Conservation (phyloP, 1,140 invertebrate genomes). For the Temnothorax nylanderi region DNA sequence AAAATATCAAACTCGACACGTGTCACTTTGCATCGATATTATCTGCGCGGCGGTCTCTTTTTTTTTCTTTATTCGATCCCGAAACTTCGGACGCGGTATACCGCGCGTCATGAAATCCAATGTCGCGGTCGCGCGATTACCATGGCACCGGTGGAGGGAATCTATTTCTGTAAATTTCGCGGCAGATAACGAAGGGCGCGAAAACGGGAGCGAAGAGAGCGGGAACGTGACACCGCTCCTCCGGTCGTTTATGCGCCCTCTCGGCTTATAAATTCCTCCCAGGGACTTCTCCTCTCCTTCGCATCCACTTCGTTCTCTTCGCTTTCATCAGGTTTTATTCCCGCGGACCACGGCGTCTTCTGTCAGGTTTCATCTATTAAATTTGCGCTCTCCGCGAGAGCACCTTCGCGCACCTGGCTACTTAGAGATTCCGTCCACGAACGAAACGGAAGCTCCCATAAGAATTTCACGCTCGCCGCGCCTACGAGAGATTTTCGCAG, state of each 20-base stretch:
- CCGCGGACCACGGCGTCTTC: neutral
- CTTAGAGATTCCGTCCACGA: conserved; percentile 57
- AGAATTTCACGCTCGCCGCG: conserved; percentile 51
- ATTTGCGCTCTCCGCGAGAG: conserved; percentile 51
- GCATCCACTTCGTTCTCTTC: neutral
- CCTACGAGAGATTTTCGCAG: conserved; percentile 43
- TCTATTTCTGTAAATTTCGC: conserved; percentile 52
- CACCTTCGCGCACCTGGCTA: conserved; percentile 18
- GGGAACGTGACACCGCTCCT: conserved; percentile 12
- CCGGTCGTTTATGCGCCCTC: conserved; percentile 6
- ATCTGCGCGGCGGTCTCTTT: neutral
- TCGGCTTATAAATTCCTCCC: conserved; percentile 34
- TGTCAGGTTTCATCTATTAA: conserved; percentile 62
- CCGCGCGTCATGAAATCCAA: neutral
- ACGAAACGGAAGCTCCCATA: conserved; percentile 41
- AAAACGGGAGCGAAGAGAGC: neutral
- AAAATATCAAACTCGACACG: neutral
- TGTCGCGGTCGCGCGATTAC: conserved; percentile 10
- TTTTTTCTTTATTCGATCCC: neutral
- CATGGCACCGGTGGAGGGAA: neutral
- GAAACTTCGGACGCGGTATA: neutral
- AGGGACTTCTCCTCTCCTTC: neutral
- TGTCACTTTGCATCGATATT: conserved; percentile 36
- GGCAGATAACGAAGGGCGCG: conserved; percentile 33
- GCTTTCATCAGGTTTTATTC: conserved; percentile 17